phyloP scores from a whole-genome alignment of 2,888 invertebrate species.

The Sinotaia quadrata region DNA sequence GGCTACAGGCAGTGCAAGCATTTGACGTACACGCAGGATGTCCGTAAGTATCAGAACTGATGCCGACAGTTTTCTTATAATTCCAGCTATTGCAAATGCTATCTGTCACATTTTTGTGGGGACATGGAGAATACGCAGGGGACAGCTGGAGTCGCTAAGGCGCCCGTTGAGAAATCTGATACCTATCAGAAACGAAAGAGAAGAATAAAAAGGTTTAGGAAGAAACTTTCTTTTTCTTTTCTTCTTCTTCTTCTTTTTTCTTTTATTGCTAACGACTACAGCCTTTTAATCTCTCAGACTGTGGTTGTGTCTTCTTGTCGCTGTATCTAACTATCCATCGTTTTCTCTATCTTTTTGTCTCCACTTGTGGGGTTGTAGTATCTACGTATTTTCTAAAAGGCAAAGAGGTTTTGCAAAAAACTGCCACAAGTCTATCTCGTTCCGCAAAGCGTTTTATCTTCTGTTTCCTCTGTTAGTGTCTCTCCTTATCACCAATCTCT shows the following conservation, averaged over 20 bases:
- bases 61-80: not conserved
- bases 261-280: not conserved
- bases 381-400: no score
- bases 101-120: no score
- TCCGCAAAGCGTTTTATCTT: not conserved
- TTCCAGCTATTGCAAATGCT: not conserved
- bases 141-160: no score
- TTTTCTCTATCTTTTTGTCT: not conserved
- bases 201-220: no score
- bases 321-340: not conserved
- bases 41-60: constrained; percentile 43
- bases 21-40: constrained; percentile 52
- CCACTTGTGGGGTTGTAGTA: no score
- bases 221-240: constrained; percentile 4
- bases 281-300: not conserved
- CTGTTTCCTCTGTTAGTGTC: not conserved
- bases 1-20: constrained; percentile 96
- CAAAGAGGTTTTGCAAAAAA: no score
- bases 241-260: not conserved
- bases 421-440: no score
- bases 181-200: no score
- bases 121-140: no score
- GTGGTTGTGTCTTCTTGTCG: not conserved
- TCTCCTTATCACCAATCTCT: not conserved
- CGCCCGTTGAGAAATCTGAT: no score